Percentiles rank a stretch among this genome's conserved stretches.
These are phyloP conservation scores for Hermetia illucens DNA, from an alignment of 1,140 invertebrate species.

Conservation along the genomic window DNA sequence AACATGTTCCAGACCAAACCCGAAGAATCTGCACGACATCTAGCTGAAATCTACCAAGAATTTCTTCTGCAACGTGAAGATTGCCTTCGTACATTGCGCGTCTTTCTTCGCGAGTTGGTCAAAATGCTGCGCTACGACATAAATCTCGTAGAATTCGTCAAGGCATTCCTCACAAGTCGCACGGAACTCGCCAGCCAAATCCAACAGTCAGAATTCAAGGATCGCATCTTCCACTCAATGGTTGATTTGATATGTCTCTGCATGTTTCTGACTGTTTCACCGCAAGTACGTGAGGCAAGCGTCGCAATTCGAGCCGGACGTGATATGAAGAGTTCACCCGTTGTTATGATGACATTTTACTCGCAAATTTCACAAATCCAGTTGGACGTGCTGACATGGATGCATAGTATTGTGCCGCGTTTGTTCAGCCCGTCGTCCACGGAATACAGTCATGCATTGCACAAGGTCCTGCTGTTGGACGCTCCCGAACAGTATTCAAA, in stretches of 20 bases:
- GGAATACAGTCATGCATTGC: constrained; percentile 65
- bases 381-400: constrained; percentile 68
- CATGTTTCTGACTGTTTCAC: constrained; percentile 66
- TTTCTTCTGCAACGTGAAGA: constrained; percentile 79
- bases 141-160: constrained; percentile 53
- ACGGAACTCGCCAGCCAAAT: constrained; percentile 35
- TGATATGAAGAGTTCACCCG: constrained; percentile 19
- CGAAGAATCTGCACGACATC: constrained; percentile 55
- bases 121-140: constrained; percentile 68
- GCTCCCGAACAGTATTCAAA: constrained; percentile 75
- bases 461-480: constrained; percentile 81
- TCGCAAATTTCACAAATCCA: constrained; percentile 62
- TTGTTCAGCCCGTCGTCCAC: constrained; percentile 54
- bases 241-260: constrained; percentile 75
- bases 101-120: constrained; percentile 69
- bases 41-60: constrained; percentile 75
- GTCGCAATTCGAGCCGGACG: constrained; percentile 20
- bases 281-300: constrained; percentile 56
- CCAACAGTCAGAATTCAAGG: constrained; percentile 51
- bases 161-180: constrained; percentile 50
- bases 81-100: constrained; percentile 69
- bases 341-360: constrained; percentile 45
- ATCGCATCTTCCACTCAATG: constrained; percentile 69
- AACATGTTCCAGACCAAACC: constrained; percentile 74
- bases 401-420: constrained; percentile 62